Evolutionary conservation across 1,140 invertebrate species (phyloP).

Genomic region (Amphibalanus amphitrite): DNA sequence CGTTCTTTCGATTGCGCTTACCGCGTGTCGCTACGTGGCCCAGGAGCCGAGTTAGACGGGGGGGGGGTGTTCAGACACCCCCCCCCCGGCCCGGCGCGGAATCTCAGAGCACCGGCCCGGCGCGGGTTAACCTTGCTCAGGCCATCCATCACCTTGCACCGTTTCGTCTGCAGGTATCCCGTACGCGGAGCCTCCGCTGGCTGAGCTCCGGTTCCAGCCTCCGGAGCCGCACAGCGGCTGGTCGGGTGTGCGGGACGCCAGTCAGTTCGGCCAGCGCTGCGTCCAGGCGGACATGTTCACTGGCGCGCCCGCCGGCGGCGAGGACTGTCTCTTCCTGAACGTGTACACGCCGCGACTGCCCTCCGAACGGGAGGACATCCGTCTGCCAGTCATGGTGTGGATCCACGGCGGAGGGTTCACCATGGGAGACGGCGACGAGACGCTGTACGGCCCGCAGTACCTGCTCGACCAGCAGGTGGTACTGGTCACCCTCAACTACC

Average conservation of each 20-base stretch:
- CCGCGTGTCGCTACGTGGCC: no score
- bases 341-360: conserved; percentile 27
- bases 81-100: no score
- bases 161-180: conserved; percentile 35
- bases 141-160: no score
- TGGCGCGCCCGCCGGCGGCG: conserved; percentile 17
- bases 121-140: no score
- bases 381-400: conserved; percentile 29
- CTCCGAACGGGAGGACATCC: background rate
- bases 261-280: conserved; percentile 31
- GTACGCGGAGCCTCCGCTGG: conserved; percentile 61
- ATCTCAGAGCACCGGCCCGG: no score
- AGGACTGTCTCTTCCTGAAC: conserved; percentile 36
- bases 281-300: conserved; percentile 41
- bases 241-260: conserved; percentile 31
- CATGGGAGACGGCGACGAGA: conserved; percentile 20
- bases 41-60: no score
- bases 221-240: conserved; percentile 29
- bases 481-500: conserved; percentile 41
- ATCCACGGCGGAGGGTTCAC: conserved; percentile 32
- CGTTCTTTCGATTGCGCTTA: no score
- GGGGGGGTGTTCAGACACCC: no score
- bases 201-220: conserved; percentile 32
- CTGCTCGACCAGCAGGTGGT: conserved; percentile 31
- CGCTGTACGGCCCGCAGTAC: conserved; percentile 21